A percentile compares a stretch with the other conserved stretches of the same genome.
phyloP scores from a whole-genome alignment of 1,140 invertebrate genomes.

The Magallana angulata region DNA sequence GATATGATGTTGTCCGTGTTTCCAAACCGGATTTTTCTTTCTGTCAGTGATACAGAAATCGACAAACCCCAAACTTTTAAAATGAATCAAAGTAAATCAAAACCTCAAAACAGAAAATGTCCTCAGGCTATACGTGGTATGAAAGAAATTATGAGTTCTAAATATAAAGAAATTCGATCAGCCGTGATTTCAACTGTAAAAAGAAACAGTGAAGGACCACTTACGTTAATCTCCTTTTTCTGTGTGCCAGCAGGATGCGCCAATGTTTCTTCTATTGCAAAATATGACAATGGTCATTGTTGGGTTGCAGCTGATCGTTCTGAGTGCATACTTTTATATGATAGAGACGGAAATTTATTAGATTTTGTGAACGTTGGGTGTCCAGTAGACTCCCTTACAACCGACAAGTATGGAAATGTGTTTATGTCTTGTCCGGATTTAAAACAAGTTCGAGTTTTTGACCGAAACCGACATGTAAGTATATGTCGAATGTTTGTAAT shows the following conservation, averaged over 20 bases:
- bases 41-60: not conserved
- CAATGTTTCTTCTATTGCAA: not conserved
- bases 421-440: slow-evolving; percentile 10
- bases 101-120: not conserved
- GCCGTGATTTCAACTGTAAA: not conserved
- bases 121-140: not conserved
- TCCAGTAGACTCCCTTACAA: not conserved
- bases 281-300: not conserved
- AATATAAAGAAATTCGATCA: slow-evolving; percentile 5
- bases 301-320: not conserved
- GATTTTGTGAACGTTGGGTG: slow-evolving; percentile 8
- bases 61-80: not conserved
- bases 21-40: not conserved
- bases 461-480: slow-evolving; percentile 13
- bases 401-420: slow-evolving; percentile 1
- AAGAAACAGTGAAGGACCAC: not conserved
- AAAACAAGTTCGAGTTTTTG: slow-evolving; percentile 7
- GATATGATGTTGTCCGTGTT: not conserved
- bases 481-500: not conserved
- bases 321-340: slow-evolving; percentile 5
- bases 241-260: not conserved
- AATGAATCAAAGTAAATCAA: not conserved
- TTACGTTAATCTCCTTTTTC: not conserved
- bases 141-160: not conserved
- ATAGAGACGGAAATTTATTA: not conserved